These are phyloP conservation scores for Adelges cooleyi DNA, from an alignment of 1,140 invertebrate genomes.

Conservation along the genomic window DNA sequence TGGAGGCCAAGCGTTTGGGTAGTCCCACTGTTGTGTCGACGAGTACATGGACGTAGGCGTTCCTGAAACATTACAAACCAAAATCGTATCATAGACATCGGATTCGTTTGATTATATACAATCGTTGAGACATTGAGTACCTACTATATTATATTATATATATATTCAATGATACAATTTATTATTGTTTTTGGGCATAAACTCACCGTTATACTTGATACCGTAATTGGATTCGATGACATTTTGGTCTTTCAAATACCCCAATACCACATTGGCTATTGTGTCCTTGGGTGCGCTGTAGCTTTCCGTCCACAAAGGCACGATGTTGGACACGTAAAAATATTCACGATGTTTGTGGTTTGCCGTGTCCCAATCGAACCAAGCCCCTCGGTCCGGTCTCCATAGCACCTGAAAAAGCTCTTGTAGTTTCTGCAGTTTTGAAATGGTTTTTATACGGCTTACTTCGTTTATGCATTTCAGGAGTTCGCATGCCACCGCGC, in stretches of 20 bases:
- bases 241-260: conserved; percentile 44
- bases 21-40: conserved; percentile 79
- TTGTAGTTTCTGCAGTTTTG: no score
- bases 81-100: background rate
- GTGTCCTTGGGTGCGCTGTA: conserved; percentile 35
- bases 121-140: background rate
- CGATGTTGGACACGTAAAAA: conserved; percentile 62
- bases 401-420: conserved; percentile 49
- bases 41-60: conserved; percentile 57
- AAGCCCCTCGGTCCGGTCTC: conserved; percentile 53
- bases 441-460: background rate
- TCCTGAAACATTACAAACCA: conserved; percentile 39
- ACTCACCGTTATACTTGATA: conserved; percentile 23
- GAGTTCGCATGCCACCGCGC: conserved; percentile 39
- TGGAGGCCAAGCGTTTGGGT: conserved; percentile 78
- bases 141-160: background rate
- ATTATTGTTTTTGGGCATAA: background rate
- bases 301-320: conserved; percentile 57
- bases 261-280: conserved; percentile 38
- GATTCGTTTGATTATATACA: background rate
- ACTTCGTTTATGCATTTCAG: conserved; percentile 38
- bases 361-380: conserved; percentile 58
- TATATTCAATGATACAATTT: background rate
- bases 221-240: conserved; percentile 37
- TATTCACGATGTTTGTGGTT: conserved; percentile 40